phyloP scores from a whole-genome alignment of 2,113 vertebrate species.

The Stomatorhinus ivindoensis region DNA sequence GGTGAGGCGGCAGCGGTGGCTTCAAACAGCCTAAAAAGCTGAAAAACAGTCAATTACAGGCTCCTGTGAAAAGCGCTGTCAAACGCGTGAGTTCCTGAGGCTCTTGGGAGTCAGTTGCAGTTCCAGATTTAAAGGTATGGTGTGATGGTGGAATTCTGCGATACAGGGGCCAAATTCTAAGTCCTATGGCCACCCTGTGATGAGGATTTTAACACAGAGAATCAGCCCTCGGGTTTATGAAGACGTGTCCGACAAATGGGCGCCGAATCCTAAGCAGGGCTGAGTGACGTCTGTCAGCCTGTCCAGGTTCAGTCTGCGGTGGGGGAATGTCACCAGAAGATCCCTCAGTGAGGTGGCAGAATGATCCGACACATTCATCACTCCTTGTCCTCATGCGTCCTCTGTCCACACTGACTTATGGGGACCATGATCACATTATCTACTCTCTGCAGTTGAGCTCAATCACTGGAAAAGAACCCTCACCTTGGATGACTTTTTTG shows the following conservation, averaged over 20 bases:
- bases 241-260: neutral
- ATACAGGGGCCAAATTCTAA: neutral
- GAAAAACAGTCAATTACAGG: neutral
- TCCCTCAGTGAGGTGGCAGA: neutral
- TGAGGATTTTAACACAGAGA: neutral
- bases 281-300: too few species aligned
- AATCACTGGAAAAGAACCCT: neutral
- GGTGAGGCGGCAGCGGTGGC: neutral
- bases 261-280: too few species aligned
- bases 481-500: neutral
- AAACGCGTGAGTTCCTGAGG: neutral
- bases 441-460: neutral
- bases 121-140: neutral
- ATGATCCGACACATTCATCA: neutral
- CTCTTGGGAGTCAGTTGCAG: neutral
- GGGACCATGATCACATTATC: neutral
- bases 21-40: neutral
- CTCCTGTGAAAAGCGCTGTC: neutral
- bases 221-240: neutral
- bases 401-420: neutral
- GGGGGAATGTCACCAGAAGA: neutral
- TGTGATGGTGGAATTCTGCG: neutral
- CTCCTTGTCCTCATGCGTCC: neutral
- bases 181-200: neutral
- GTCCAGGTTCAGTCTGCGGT: too few species aligned